Percentiles rank a stretch among this genome's conserved stretches.
phyloP scores from a whole-genome alignment of 2,797 vertebrate species.

The Pitangus sulphuratus region DNA sequence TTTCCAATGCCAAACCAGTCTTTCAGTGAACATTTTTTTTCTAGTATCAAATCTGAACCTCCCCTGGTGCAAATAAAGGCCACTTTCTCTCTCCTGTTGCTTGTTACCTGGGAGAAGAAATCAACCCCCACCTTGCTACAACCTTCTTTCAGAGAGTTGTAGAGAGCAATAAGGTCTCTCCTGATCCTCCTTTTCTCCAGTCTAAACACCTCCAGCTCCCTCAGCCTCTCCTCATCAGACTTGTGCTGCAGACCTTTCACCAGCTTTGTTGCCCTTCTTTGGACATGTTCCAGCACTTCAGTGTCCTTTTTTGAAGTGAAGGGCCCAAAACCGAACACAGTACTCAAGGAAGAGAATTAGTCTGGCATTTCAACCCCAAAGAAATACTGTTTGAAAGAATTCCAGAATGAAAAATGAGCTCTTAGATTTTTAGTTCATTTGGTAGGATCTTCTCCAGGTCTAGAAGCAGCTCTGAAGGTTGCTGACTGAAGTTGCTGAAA shows the following conservation, averaged over 20 bases:
- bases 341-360: background rate
- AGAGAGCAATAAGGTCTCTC: background rate
- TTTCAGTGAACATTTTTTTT: background rate
- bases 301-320: background rate
- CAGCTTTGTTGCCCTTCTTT: background rate
- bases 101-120: background rate
- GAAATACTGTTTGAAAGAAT: background rate
- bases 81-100: background rate
- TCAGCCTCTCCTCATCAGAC: background rate
- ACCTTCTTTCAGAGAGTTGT: background rate
- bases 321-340: background rate
- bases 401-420: background rate
- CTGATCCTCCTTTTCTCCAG: background rate
- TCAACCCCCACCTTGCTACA: fast-evolving
- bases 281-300: background rate
- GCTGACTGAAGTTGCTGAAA: background rate
- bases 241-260: background rate
- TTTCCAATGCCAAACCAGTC: background rate
- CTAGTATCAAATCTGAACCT: background rate
- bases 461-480: background rate
- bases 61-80: background rate
- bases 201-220: background rate
- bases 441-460: background rate
- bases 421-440: background rate
- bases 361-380: background rate